These are phyloP conservation scores for Coelopa frigida DNA, from an alignment of 1,140 invertebrate genomes.

Conservation along the genomic window DNA sequence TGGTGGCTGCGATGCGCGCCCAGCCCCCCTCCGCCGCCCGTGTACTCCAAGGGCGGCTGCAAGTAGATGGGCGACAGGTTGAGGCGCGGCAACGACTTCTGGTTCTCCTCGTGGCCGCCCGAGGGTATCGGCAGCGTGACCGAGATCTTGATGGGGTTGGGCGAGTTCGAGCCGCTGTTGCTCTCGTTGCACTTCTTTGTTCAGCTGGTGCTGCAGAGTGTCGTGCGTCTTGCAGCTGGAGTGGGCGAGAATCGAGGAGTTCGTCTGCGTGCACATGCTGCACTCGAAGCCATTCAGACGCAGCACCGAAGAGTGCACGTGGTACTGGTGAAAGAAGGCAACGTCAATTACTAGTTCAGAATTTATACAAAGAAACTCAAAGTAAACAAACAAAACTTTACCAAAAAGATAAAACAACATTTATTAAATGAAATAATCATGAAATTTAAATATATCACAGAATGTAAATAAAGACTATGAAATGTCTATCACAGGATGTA, in stretches of 20 bases:
- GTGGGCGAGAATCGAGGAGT: neutral
- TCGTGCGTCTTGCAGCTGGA: slow-evolving; percentile 9
- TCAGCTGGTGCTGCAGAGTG: slow-evolving; percentile 1
- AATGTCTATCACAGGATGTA: too few relatives aligned
- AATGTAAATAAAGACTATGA: too few relatives aligned
- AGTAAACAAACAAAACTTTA: too few relatives aligned
- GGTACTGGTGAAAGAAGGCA: slow-evolving; percentile 48
- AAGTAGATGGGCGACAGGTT: slow-evolving; percentile 38
- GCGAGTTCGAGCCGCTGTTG: slow-evolving; percentile 14
- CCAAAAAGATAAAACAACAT: too few relatives aligned
- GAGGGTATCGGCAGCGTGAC: slow-evolving; percentile 2
- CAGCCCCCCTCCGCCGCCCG: slow-evolving; percentile 6
- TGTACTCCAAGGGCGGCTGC: slow-evolving; percentile 25
- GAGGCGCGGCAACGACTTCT: slow-evolving; percentile 25
- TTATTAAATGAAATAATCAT: too few relatives aligned
- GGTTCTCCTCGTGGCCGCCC: slow-evolving; percentile 7
- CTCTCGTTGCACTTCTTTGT: slow-evolving; percentile 11
- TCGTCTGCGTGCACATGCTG: slow-evolving; percentile 43
- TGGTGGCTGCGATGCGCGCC: slow-evolving; percentile 21
- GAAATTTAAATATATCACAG: too few relatives aligned
- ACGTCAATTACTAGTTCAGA: too few relatives aligned
- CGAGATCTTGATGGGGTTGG: slow-evolving; percentile 28
- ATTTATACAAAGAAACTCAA: neutral
- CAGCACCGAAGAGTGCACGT: slow-evolving; percentile 55
- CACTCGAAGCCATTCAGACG: slow-evolving; percentile 49